Percentiles rank a stretch among this genome's conserved stretches.
Evolutionary conservation across 2,797 vertebrate species (phyloP).

Genomic region (Propithecus deckenii): DNA sequence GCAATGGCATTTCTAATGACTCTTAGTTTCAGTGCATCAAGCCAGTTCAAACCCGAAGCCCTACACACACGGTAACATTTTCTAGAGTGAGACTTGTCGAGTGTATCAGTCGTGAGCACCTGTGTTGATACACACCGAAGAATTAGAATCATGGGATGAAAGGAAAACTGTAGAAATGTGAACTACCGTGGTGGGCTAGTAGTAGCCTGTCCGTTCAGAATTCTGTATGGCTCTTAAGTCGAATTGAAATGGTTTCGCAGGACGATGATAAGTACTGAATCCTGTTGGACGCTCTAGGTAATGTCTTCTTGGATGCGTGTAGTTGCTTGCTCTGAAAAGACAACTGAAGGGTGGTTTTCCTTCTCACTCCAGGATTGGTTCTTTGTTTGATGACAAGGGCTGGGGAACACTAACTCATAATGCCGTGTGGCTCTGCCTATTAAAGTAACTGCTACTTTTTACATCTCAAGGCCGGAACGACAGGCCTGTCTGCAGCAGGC

Average conservation of each 20-base stretch:
- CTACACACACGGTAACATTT: neutral
- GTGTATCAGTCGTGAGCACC: neutral
- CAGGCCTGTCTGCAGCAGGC: neutral
- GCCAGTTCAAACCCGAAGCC: neutral
- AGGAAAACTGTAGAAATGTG: neutral
- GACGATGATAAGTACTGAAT: neutral
- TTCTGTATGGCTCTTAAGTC: neutral
- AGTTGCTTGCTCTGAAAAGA: neutral
- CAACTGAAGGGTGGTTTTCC: neutral
- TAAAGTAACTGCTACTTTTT: neutral
- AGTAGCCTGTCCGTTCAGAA: neutral
- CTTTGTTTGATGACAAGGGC: slow-evolving; percentile 37
- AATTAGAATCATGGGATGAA: neutral
- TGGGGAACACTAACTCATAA: neutral
- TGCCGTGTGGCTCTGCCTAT: neutral
- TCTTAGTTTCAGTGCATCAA: neutral
- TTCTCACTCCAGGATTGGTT: neutral
- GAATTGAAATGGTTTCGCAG: neutral
- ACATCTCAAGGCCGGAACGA: neutral
- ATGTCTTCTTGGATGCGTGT: neutral
- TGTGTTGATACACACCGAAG: neutral
- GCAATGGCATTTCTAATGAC: neutral
- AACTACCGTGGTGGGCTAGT: neutral
- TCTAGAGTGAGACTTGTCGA: neutral
- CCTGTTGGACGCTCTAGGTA: neutral